phyloP scores from a whole-genome alignment of 2,888 invertebrate species.

The Agriopis leucophaearia region DNA sequence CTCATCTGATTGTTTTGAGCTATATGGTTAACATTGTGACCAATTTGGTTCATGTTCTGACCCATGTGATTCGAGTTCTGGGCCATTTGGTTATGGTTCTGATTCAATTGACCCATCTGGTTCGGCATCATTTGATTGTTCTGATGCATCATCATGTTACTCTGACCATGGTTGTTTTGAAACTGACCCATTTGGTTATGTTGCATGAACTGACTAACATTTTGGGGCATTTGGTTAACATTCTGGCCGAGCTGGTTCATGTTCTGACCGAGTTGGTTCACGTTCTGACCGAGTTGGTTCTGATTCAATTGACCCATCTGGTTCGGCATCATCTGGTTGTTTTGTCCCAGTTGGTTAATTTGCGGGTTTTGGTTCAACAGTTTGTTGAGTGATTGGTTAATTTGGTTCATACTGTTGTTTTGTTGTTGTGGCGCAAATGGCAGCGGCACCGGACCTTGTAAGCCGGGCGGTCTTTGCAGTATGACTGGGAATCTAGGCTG shows the following conservation, averaged over 20 bases:
- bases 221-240: conserved; percentile 59
- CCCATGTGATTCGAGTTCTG: conserved; percentile 57
- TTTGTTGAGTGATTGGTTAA: conserved; percentile 68
- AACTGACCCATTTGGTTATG: conserved; percentile 51
- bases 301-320: no score
- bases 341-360: conserved; percentile 64
- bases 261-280: conserved; percentile 49
- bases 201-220: conserved; percentile 57
- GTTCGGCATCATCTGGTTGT: conserved; percentile 55
- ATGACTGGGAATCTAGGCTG: conserved; percentile 82
- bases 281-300: conserved; percentile 50
- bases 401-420: conserved; percentile 64
- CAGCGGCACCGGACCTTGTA: conserved; percentile 76
- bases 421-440: conserved; percentile 75
- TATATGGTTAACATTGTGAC: conserved; percentile 57
- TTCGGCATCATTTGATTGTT: conserved; percentile 56
- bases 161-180: conserved; percentile 56
- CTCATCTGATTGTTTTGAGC: conserved; percentile 50
- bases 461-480: conserved; percentile 76
- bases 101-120: conserved; percentile 52
- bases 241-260: conserved; percentile 52
- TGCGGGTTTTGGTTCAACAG: conserved; percentile 62
- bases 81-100: conserved; percentile 57
- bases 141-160: conserved; percentile 55
- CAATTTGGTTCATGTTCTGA: conserved; percentile 52